phyloP scores from a whole-genome alignment of 2,113 vertebrate genomes.

The Syngnathus typhle region DNA sequence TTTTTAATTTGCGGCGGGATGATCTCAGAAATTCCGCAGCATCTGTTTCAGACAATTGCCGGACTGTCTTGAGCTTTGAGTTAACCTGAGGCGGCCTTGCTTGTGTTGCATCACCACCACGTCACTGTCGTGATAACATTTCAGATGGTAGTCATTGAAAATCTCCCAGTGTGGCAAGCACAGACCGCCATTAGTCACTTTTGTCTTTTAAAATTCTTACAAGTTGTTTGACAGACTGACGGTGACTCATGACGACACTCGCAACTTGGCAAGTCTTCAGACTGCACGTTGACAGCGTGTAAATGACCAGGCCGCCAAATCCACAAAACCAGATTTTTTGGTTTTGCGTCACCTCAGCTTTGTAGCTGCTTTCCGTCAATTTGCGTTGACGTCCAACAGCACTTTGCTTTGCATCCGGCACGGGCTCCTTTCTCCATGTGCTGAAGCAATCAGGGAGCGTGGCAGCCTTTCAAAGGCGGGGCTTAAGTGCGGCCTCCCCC shows the following conservation, averaged over 20 bases:
- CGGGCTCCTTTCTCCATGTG: conserved; percentile 48
- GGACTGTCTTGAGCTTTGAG: conserved; percentile 40
- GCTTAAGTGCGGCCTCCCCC: conserved; percentile 6
- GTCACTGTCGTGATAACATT: neutral
- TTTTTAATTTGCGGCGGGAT: conserved; percentile 25
- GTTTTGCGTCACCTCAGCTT: conserved; percentile 36
- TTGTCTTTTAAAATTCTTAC: neutral
- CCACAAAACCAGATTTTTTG: conserved; percentile 22
- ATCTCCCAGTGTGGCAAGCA: neutral
- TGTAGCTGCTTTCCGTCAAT: conserved; percentile 42
- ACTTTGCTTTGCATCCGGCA: conserved; percentile 36
- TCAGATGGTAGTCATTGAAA: neutral
- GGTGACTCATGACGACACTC: conserved; percentile 3
- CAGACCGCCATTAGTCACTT: neutral
- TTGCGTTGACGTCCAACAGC: conserved; percentile 28
- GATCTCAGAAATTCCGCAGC: conserved; percentile 57
- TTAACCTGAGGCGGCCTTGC: conserved; percentile 36
- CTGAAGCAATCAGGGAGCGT: conserved; percentile 45
- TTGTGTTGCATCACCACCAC: neutral
- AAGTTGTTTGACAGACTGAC: neutral
- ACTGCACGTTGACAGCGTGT: conserved; percentile 6
- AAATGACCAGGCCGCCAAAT: conserved; percentile 35
- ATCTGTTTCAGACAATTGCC: conserved; percentile 35
- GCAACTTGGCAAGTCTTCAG: conserved; percentile 4
- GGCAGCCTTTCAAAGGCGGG: conserved; percentile 26